Percentiles rank a stretch among this genome's conserved stretches.
These are phyloP conservation scores for Drosophila truncata DNA, from an alignment of 1,140 invertebrate species.

Conservation along the genomic window DNA sequence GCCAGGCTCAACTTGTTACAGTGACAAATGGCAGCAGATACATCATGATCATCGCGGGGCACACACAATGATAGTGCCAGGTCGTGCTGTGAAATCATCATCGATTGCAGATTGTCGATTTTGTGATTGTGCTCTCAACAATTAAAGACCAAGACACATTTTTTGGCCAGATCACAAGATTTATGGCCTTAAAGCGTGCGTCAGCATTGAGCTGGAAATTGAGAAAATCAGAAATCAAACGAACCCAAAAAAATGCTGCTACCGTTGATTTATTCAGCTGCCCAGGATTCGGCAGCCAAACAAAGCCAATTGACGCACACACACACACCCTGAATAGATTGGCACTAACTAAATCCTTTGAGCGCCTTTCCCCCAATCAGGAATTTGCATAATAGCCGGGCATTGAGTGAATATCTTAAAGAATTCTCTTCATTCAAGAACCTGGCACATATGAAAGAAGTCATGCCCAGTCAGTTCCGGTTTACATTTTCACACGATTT, in stretches of 20 bases:
- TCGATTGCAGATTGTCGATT: slow-evolving; percentile 41
- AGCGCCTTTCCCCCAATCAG: slow-evolving; percentile 19
- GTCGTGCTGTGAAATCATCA: slow-evolving; percentile 66
- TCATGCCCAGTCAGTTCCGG: slow-evolving; percentile 1
- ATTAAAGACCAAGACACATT: slow-evolving; percentile 72
- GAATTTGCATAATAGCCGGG: slow-evolving; percentile 54
- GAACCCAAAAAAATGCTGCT: slow-evolving; percentile 41
- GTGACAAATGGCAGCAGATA: slow-evolving; percentile 78
- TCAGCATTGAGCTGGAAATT: slow-evolving; percentile 39
- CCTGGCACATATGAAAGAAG: slow-evolving; percentile 5
- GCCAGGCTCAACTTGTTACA: slow-evolving; percentile 75
- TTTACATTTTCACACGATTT: slow-evolving; percentile 1
- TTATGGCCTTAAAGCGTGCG: slow-evolving; percentile 69
- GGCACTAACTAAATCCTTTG: slow-evolving; percentile 33
- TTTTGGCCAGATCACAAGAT: slow-evolving; percentile 44
- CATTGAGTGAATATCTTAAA: slow-evolving; percentile 32
- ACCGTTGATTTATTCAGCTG: slow-evolving; percentile 65
- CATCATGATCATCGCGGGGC: slow-evolving; percentile 73
- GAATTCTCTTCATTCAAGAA: slow-evolving; percentile 18
- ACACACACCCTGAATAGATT: slow-evolving; percentile 14
- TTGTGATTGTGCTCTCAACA: slow-evolving; percentile 43
- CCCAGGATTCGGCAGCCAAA: slow-evolving; percentile 36
- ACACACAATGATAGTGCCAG: slow-evolving; percentile 60
- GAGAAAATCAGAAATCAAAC: slow-evolving; percentile 40
- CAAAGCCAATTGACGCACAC: slow-evolving; percentile 52